Evolutionary conservation across 2,113 vertebrate genomes (phyloP), one percentile per base, ranked within the genome.

Genomic region (Pterocles orientalis): DNA sequence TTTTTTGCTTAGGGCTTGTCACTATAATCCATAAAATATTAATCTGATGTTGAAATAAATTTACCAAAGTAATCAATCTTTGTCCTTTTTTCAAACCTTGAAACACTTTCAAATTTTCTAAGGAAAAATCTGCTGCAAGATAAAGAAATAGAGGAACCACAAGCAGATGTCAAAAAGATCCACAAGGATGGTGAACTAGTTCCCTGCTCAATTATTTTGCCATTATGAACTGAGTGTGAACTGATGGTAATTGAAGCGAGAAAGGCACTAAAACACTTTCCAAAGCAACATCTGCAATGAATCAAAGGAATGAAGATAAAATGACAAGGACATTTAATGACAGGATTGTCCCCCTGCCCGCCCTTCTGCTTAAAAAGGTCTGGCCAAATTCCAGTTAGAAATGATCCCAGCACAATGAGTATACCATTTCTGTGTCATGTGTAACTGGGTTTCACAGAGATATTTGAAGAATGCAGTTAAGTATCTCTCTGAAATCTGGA

Each of bases 391-490:
- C 94, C 96, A 96, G 87, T 88, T 81, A 93, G 90, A 96, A 97
- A 95, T 84, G 33, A 96, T 96, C 94, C 92, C 75, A 88, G 84
- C 21, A 41, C 86, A 86, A 88, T 70, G 80, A 93, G 62, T 88
- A 82, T 88, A 92, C 82, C 69, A 69, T 97, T 95, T 97, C 94
- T 94, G 84, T 82, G 86, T 81, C 87, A 89, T 62, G 66, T 88
- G 86, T 65, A 95, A 80, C 92, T 73, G 51, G 50, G 82, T 92
- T 96, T 77, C 76, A 79, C 87, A 86, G 61, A 97, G 88, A 58
- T 97, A 97, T 97, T 96, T 93, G 66, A 97, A 92, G 97, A 98
- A 98, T 98, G 97, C 61, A 71, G 82, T 82, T 94, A 97, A 97
- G 79, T 89, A 95, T 97, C 95, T 97, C 89, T 95, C 91, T 94